Conservation (phyloP, 2,113 vertebrate species). For the Salvelinus namaycush region DNA sequence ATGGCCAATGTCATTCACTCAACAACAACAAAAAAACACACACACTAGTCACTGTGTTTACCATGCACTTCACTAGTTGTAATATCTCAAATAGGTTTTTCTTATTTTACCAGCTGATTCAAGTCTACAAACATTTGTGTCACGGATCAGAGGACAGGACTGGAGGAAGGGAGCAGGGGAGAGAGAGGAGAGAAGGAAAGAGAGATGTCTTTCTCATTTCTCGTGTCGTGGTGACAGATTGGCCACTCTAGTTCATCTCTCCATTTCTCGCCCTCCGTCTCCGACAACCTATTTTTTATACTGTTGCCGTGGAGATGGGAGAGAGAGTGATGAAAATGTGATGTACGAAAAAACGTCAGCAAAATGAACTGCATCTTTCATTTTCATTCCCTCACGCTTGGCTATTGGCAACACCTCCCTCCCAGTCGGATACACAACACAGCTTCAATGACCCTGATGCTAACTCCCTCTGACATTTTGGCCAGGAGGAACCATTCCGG, state of each 20-base stretch:
- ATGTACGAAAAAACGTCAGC: slow-evolving; percentile 30
- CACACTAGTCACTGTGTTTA: slow-evolving; percentile 34
- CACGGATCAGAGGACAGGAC: slow-evolving; percentile 6
- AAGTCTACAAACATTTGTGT: slow-evolving; percentile 26
- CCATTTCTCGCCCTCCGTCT: slow-evolving; percentile 18
- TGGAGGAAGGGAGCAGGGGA: not conserved
- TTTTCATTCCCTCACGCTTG: not conserved
- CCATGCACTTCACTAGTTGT: slow-evolving; percentile 17
- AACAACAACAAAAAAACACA: not conserved
- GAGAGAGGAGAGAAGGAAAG: not conserved
- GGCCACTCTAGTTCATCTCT: slow-evolving; percentile 11
- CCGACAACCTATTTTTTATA: slow-evolving; percentile 48
- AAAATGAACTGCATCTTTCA: too few relatives aligned
- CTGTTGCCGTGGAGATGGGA: slow-evolving; percentile 46
- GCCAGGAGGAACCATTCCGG: not conserved
- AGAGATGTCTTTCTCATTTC: slow-evolving; percentile 17
- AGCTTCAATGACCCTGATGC: not conserved
- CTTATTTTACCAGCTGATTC: not conserved
- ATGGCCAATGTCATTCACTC: not conserved
- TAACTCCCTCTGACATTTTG: not conserved
- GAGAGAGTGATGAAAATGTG: slow-evolving; percentile 15
- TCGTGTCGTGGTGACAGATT: slow-evolving; percentile 8
- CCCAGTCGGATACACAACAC: not conserved
- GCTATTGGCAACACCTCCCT: not conserved
- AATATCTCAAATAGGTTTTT: not conserved